phyloP scores from a whole-genome alignment of 2,113 vertebrate genomes.

The Pelecanoides urinatrix region DNA sequence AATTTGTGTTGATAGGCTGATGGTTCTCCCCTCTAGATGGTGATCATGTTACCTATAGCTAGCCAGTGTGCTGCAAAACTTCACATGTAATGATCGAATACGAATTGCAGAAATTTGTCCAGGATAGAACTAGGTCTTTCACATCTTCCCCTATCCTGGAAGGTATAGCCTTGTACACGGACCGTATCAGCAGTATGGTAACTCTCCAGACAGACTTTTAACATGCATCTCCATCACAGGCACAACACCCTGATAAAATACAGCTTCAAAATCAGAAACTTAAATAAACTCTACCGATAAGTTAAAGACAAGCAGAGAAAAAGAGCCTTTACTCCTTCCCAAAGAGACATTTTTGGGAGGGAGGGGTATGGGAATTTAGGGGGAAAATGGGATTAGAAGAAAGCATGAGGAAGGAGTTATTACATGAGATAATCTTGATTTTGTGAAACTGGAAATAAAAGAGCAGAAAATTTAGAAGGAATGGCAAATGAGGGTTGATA shows the following conservation, averaged over 20 bases:
- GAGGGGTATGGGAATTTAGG: background rate
- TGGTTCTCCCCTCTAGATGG: background rate
- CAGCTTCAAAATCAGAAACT: background rate
- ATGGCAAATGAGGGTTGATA: background rate
- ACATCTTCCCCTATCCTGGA: background rate
- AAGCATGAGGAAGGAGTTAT: background rate
- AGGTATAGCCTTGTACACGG: background rate
- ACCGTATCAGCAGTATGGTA: rapidly evolving
- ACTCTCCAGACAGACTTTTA: background rate
- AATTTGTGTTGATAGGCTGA: background rate
- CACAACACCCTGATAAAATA: background rate
- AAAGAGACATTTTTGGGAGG: background rate
- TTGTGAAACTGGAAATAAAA: background rate
- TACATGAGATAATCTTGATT: background rate
- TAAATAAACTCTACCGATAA: background rate
- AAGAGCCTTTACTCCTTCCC: background rate
- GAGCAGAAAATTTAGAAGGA: background rate
- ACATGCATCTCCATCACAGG: background rate
- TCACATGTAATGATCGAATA: background rate
- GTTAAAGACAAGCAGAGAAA: background rate
- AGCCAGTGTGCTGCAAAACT: background rate
- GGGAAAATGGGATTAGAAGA: background rate
- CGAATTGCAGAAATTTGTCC: background rate
- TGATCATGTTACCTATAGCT: background rate
- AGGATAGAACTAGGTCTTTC: background rate